Conservation (phyloP, 2,888 invertebrate species). For the Heteromyza rotundicornis region DNA sequence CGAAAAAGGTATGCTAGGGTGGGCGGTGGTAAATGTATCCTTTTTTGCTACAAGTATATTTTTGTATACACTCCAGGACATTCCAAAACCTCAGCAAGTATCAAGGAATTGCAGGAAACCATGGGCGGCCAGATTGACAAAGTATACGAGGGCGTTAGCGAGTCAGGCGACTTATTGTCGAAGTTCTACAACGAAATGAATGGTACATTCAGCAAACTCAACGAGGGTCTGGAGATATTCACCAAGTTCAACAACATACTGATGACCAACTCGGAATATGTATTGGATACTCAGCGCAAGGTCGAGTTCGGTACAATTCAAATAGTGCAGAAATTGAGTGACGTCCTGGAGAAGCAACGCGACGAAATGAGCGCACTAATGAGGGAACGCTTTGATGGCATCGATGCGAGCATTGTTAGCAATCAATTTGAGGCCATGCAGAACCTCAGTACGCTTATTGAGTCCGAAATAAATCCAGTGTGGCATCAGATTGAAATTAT, state of each 20-base stretch:
- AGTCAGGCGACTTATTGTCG: constrained; percentile 66
- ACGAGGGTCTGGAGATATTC: constrained; percentile 66
- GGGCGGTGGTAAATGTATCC: constrained; percentile 9
- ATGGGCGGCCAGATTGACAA: constrained; percentile 65
- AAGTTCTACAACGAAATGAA: constrained; percentile 67
- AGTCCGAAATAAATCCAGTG: constrained; percentile 81
- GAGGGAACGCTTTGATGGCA: constrained; percentile 71
- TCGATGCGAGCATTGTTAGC: constrained; percentile 73
- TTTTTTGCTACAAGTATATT: background rate
- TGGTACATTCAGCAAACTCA: constrained; percentile 66
- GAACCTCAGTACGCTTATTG: constrained; percentile 79
- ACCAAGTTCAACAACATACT: constrained; percentile 79
- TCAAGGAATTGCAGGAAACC: constrained; percentile 66
- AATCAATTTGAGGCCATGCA: constrained; percentile 75
- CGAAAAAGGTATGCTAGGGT: constrained; percentile 62
- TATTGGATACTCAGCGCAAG: constrained; percentile 81
- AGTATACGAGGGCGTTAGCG: constrained; percentile 66
- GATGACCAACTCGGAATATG: constrained; percentile 83
- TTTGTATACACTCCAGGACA: constrained; percentile 57
- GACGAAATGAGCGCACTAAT: constrained; percentile 72
- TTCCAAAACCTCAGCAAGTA: constrained; percentile 63
- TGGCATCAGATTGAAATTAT: constrained; percentile 91
- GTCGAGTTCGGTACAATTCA: constrained; percentile 86
- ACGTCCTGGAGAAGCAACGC: constrained; percentile 71
- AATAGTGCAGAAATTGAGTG: constrained; percentile 77